phyloP scores from a whole-genome alignment of 23 tunicate genomes.

The Styela clava region DNA sequence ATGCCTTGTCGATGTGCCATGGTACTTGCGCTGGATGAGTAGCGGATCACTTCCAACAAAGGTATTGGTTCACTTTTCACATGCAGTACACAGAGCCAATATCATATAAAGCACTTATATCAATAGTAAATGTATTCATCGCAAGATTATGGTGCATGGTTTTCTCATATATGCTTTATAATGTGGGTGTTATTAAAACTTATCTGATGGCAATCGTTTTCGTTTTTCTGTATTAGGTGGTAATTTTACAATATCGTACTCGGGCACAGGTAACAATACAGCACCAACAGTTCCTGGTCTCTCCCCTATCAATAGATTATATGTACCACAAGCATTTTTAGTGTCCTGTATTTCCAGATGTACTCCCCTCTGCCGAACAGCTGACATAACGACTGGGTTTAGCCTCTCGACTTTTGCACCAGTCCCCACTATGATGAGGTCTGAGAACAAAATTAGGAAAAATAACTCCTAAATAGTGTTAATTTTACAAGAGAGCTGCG shows the following conservation, averaged over 20 bases:
- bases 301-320: constrained; percentile 42
- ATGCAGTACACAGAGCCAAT: neutral
- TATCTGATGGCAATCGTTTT: constrained; percentile 12
- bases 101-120: neutral
- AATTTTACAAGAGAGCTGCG: neutral
- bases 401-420: constrained; percentile 41
- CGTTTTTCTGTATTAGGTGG: constrained; percentile 9
- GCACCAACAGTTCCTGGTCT: constrained; percentile 59
- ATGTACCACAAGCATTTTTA: constrained; percentile 74
- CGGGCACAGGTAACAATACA: constrained; percentile 59
- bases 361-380: constrained; percentile 40
- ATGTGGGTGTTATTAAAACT: neutral
- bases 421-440: constrained; percentile 64
- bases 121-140: too few species aligned
- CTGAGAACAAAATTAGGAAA: constrained; percentile 1
- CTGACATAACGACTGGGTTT: constrained; percentile 18
- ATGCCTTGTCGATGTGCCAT: constrained; percentile 70
- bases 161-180: too few species aligned
- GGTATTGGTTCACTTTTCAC: neutral
- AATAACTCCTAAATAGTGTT: neutral
- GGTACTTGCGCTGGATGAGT: constrained; percentile 51
- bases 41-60: too few species aligned
- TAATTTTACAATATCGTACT: neutral
- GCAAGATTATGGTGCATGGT: too few species aligned
- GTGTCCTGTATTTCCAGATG: constrained; percentile 67